Conservation (phyloP, 2,797 vertebrate genomes). For the Enteromius treurensis region DNA sequence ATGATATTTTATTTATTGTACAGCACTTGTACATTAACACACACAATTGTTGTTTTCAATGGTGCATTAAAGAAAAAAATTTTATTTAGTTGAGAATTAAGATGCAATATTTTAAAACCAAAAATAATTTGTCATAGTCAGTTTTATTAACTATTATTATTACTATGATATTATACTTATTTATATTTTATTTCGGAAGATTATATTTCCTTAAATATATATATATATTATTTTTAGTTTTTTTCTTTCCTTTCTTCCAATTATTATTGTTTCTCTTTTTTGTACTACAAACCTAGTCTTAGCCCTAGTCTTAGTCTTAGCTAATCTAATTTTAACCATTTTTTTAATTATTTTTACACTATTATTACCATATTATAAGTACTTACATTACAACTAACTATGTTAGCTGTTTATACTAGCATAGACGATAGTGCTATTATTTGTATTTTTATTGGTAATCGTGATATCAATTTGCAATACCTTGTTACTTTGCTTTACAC, state of each 20-base stretch:
- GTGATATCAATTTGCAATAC: neutral
- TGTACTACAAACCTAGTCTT: no score
- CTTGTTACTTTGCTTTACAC: neutral
- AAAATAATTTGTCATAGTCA: neutral
- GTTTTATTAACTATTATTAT: neutral
- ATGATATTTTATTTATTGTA: neutral
- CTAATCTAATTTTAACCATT: no score
- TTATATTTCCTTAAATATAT: no score
- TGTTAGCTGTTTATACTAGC: neutral
- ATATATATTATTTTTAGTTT: no score
- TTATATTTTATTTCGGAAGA: no score
- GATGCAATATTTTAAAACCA: neutral
- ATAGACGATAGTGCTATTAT: neutral
- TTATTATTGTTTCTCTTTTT: no score
- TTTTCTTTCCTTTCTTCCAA: no score
- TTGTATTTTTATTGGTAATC: neutral
- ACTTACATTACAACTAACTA: neutral
- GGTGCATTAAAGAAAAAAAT: neutral
- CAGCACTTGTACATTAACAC: neutral
- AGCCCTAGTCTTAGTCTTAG: no score
- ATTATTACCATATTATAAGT: neutral
- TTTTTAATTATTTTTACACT: neutral
- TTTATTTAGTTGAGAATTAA: neutral
- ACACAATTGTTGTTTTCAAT: neutral
- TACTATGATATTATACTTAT: neutral